Percentiles rank a stretch among this genome's conserved stretches.
These are phyloP conservation scores for Podarcis siculus DNA, from an alignment of 2,797 vertebrate species.

Conservation along the genomic window DNA sequence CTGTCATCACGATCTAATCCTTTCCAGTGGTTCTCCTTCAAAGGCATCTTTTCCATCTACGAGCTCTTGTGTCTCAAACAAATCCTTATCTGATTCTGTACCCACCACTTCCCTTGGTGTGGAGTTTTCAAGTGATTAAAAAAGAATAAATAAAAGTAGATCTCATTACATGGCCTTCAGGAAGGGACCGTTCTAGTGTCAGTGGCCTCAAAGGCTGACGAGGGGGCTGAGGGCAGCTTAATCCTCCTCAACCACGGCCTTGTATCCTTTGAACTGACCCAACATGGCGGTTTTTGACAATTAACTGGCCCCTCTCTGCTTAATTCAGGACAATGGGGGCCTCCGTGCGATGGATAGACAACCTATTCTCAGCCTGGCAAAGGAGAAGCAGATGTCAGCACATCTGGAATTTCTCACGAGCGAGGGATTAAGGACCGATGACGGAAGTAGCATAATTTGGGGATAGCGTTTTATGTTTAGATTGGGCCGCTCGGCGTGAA, in stretches of 20 bases:
- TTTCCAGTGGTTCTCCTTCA: too few species aligned
- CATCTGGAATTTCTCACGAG: neutral
- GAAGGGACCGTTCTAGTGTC: neutral
- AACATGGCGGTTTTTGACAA: neutral
- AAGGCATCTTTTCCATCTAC: too few species aligned
- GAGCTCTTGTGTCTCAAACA: too few species aligned
- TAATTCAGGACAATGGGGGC: neutral
- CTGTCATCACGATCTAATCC: too few species aligned
- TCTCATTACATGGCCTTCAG: slow-evolving; percentile 5
- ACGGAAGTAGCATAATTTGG: neutral
- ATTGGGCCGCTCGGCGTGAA: neutral
- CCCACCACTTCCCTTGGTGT: neutral
- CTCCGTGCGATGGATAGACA: neutral
- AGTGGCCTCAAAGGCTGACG: neutral
- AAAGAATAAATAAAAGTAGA: neutral
- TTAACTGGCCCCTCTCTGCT: neutral
- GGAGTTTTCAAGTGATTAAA: neutral
- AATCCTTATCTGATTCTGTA: neutral
- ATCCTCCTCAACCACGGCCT: neutral
- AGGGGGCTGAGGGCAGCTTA: neutral
- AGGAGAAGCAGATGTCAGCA: neutral
- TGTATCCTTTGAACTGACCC: neutral
- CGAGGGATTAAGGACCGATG: neutral
- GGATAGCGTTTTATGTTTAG: neutral
- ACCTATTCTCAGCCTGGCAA: neutral